A percentile compares a stretch with the other conserved stretches of the same genome.
Conservation (phyloP, 2,888 invertebrate species). For the Epistrophe grossulariae region DNA sequence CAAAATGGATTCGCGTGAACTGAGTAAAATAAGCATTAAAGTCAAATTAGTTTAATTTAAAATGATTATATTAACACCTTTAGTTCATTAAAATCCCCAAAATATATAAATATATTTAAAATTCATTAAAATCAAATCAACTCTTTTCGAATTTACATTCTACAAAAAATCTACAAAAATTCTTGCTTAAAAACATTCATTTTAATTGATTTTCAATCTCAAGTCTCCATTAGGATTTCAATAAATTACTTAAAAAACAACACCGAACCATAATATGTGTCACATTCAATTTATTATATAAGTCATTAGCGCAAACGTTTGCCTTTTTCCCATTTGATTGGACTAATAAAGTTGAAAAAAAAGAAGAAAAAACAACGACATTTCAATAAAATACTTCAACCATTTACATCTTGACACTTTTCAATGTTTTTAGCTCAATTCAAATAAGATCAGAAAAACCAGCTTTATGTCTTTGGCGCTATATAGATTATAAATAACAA, state of each 20-base stretch:
- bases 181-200: not conserved
- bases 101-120: not conserved
- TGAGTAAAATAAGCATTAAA: not conserved
- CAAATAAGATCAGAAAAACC: constrained; percentile 66
- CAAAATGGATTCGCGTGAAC: no score
- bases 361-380: constrained; percentile 15
- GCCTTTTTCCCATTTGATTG: constrained; percentile 37
- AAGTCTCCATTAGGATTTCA: constrained; percentile 23
- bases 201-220: constrained; percentile 18
- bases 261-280: constrained; percentile 13
- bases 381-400: constrained; percentile 57
- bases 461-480: constrained; percentile 24
- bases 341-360: constrained; percentile 16
- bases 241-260: constrained; percentile 33
- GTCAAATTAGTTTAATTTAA: not conserved
- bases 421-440: constrained; percentile 49
- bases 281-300: constrained; percentile 44
- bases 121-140: not conserved
- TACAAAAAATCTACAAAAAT: not conserved
- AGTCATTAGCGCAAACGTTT: constrained; percentile 50
- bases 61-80: not conserved
- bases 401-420: constrained; percentile 56
- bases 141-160: not conserved
- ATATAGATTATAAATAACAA: not conserved
- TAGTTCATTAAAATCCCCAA: not conserved